Percentiles rank a stretch among this genome's conserved stretches.
Evolutionary conservation across 1,140 invertebrate genomes (phyloP).

Genomic region (Chrysoperla carnea): DNA sequence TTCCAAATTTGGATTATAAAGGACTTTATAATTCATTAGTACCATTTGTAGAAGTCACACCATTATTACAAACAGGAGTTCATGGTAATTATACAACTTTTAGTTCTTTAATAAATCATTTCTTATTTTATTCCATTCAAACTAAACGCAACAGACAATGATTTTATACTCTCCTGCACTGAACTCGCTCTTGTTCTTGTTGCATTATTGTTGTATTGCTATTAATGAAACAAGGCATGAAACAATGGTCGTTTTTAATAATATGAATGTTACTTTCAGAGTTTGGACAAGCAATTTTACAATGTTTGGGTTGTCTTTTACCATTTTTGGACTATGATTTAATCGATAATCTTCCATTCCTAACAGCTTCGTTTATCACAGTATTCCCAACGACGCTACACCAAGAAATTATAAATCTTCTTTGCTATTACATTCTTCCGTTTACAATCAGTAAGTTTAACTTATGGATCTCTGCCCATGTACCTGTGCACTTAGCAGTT

Average conservation of each 20-base stretch:
- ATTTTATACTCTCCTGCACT: no score
- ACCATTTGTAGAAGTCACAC: slow-evolving; percentile 61
- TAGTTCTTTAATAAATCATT: no score
- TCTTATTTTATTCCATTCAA: no score
- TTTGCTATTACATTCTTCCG: slow-evolving; percentile 92
- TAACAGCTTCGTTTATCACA: slow-evolving; percentile 84
- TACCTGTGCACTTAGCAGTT: background rate
- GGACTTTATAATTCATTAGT: slow-evolving; percentile 76
- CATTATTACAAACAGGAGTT: slow-evolving; percentile 65
- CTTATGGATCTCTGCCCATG: background rate
- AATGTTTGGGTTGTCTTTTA: slow-evolving; percentile 79
- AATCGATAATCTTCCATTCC: slow-evolving; percentile 87
- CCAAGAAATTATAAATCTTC: slow-evolving; percentile 84
- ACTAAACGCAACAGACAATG: no score
- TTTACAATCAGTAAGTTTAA: slow-evolving; percentile 77
- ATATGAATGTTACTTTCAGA: slow-evolving; percentile 33
- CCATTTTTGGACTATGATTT: slow-evolving; percentile 93
- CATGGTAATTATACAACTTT: slow-evolving; percentile 53
- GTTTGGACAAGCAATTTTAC: slow-evolving; percentile 78
- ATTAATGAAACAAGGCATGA: no score
- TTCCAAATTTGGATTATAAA: slow-evolving; percentile 90
- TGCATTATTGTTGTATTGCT: no score
- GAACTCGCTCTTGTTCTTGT: no score
- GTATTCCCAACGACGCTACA: slow-evolving; percentile 80
- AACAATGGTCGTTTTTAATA: no score